Percentiles rank a stretch among this genome's conserved stretches.
Conservation (phyloP, 2,888 invertebrate species). For the Dendrolimus houi region DNA sequence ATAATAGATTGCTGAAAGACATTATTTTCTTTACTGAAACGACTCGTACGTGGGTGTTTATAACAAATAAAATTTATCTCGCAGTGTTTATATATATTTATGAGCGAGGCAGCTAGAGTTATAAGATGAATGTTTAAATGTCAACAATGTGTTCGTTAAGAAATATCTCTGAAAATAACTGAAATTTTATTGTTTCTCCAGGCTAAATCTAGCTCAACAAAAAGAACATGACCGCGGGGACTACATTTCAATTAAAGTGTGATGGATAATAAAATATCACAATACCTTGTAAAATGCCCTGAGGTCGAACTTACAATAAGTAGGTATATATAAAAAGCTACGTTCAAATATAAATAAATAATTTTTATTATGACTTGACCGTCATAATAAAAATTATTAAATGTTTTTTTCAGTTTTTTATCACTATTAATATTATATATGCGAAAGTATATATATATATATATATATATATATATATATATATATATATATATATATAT, state of each 20-base stretch:
- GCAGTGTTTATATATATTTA: constrained; percentile 18
- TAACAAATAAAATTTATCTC: constrained; percentile 26
- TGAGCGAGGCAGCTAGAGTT: constrained; percentile 15
- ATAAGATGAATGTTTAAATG: constrained; percentile 40
- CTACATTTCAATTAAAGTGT: not conserved
- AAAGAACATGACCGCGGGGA: constrained; percentile 12
- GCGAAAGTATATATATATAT: no score
- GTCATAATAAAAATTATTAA: no score
- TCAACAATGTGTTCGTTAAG: constrained; percentile 44
- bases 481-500: no score
- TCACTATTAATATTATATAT: no score
- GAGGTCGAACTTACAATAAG: not conserved
- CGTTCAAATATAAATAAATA: no score
- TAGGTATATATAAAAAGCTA: no score
- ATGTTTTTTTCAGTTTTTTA: no score
- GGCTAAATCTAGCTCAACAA: constrained; percentile 2
- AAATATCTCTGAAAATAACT: constrained; percentile 18
- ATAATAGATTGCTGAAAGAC: not conserved
- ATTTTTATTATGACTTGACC: no score
- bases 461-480: no score
- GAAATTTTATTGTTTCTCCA: constrained; percentile 5
- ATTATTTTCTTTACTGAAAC: not conserved
- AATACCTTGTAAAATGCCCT: not conserved
- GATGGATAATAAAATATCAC: no score
- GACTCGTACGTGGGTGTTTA: not conserved